A percentile compares a stretch with the other conserved stretches of the same genome.
Conservation (phyloP, 2,888 invertebrate genomes). For the Xylota sylvarum region DNA sequence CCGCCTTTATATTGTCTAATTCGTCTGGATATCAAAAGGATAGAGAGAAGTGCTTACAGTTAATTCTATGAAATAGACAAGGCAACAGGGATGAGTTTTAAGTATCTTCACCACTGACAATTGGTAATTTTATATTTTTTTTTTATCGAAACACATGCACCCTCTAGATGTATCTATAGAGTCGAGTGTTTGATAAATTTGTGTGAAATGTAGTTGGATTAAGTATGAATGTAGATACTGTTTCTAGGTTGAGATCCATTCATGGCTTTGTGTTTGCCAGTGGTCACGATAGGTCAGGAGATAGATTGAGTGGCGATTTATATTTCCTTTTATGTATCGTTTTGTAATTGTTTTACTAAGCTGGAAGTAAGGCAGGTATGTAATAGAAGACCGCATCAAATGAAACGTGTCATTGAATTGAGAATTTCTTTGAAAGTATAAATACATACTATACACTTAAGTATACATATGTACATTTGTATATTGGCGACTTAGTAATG, state of each 20-base stretch:
- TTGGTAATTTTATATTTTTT: constrained; percentile 49
- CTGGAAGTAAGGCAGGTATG: neutral
- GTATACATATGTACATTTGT: too few species aligned
- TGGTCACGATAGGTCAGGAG: neutral
- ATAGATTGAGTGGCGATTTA: neutral
- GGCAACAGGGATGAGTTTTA: constrained; percentile 9
- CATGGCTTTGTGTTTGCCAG: neutral
- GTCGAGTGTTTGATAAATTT: neutral
- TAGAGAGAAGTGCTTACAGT: constrained; percentile 33
- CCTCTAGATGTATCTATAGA: neutral
- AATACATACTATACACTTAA: too few species aligned
- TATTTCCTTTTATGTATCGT: neutral
- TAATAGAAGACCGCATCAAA: constrained; percentile 16
- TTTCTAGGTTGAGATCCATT: too few species aligned
- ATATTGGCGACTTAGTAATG: too few species aligned
- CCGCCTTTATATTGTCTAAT: constrained; percentile 43
- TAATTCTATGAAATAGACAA: constrained; percentile 43
- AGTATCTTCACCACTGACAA: constrained; percentile 9
- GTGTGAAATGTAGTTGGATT: neutral
- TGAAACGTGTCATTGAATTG: constrained; percentile 3
- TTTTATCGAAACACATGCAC: neutral
- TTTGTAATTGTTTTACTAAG: constrained; percentile 3
- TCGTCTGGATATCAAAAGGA: constrained; percentile 31
- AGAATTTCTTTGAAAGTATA: neutral
- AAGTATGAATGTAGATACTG: too few species aligned